Evolutionary conservation across 2,797 vertebrate species (phyloP).

Genomic region (Phrynocephalus forsythii): DNA sequence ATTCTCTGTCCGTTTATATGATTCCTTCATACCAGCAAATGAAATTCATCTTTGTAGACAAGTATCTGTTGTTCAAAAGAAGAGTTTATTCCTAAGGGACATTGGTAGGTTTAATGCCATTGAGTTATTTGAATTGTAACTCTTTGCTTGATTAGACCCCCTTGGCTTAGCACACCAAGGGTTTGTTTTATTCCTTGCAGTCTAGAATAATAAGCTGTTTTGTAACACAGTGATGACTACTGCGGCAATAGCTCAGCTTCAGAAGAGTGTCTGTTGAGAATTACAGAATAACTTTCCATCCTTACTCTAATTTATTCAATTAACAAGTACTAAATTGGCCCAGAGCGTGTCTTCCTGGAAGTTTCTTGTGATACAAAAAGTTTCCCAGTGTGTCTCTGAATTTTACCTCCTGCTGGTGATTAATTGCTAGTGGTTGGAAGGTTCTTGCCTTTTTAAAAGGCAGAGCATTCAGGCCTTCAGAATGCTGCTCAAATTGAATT

Average conservation of each 20-base stretch:
- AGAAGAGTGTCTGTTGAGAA: neutral
- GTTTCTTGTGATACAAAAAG: slow-evolving; percentile 5
- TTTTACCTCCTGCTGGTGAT: neutral
- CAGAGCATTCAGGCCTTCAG: neutral
- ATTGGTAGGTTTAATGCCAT: neutral
- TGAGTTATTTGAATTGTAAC: neutral
- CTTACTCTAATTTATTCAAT: slow-evolving; percentile 35
- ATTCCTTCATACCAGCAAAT: neutral
- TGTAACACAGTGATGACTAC: neutral
- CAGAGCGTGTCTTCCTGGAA: neutral
- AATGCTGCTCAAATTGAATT: neutral
- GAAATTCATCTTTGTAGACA: neutral
- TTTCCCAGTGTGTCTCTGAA: neutral
- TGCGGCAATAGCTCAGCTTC: neutral
- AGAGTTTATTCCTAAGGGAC: neutral
- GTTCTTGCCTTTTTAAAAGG: slow-evolving; percentile 29
- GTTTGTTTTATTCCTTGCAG: neutral
- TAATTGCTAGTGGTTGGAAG: neutral
- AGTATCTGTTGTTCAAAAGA: neutral
- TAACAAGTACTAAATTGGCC: rapidly evolving
- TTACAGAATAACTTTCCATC: neutral
- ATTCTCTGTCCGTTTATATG: neutral
- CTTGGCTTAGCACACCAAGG: neutral
- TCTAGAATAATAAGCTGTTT: neutral
- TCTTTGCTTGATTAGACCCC: neutral